Conservation (phyloP, 2,113 vertebrate genomes). For the Manacus vitellinus region DNA sequence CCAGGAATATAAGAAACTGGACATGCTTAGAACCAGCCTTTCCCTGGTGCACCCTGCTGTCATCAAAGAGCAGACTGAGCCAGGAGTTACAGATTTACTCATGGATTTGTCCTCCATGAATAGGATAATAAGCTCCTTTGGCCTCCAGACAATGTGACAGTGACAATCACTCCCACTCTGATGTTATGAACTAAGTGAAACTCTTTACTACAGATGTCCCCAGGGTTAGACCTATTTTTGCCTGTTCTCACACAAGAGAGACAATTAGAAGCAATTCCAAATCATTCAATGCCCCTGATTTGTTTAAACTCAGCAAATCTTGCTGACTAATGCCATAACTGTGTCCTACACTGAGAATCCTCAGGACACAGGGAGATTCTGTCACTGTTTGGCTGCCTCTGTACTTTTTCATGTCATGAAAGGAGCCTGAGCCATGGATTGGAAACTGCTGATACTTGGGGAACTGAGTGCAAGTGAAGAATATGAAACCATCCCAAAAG, state of each 20-base stretch:
- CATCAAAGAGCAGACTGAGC: neutral
- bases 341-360: neutral
- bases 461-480: neutral
- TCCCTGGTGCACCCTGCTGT: neutral
- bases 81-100: neutral
- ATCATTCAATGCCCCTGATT: neutral
- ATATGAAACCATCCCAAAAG: neutral
- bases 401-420: neutral
- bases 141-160: neutral
- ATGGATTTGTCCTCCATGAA: neutral
- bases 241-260: neutral
- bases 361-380: neutral
- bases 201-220: neutral
- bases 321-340: neutral
- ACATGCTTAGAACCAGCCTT: fast-evolving
- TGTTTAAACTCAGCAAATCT: neutral
- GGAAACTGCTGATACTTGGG: neutral
- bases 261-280: neutral
- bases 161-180: neutral
- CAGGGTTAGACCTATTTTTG: neutral
- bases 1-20: neutral
- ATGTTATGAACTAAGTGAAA: neutral
- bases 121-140: neutral
- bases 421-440: neutral
- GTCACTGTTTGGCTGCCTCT: neutral